Conservation (phyloP, 2,113 vertebrate genomes). For the Gila orcuttii region DNA sequence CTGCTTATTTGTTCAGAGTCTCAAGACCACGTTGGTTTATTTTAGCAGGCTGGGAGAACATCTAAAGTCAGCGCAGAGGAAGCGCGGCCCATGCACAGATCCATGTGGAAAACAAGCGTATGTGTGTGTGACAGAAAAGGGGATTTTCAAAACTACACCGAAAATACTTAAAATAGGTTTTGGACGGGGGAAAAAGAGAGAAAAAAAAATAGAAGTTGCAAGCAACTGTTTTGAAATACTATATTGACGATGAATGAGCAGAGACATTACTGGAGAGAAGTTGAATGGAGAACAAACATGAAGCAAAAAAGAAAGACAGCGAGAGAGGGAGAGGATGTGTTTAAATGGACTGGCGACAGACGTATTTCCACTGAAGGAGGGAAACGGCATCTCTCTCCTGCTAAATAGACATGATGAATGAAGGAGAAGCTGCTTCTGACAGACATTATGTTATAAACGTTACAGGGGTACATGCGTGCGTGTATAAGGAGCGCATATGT, state of each 20-base stretch:
- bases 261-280: conserved; percentile 19
- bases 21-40: conserved; percentile 53
- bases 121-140: conserved; percentile 17
- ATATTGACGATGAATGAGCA: conserved; percentile 36
- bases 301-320: conserved; percentile 21
- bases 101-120: conserved; percentile 28
- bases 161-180: conserved; percentile 23
- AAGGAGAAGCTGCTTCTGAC: conserved; percentile 37
- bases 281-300: conserved; percentile 20
- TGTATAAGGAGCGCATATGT: conserved; percentile 38
- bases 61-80: conserved; percentile 49
- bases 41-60: conserved; percentile 53
- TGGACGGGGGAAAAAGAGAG: background rate
- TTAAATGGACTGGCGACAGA: conserved; percentile 43
- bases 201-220: conserved; percentile 10
- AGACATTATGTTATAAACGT: conserved; percentile 39
- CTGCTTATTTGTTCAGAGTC: conserved; percentile 54
- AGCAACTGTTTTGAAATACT: conserved; percentile 34
- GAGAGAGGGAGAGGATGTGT: conserved; percentile 33
- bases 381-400: conserved; percentile 1
- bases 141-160: conserved; percentile 3
- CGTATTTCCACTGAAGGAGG: conserved; percentile 31
- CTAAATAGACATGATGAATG: conserved; percentile 36
- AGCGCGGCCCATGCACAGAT: conserved; percentile 18
- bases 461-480: background rate